These are phyloP conservation scores for Trogon surrucura DNA, from an alignment of 2,113 vertebrate species.

Conservation along the genomic window DNA sequence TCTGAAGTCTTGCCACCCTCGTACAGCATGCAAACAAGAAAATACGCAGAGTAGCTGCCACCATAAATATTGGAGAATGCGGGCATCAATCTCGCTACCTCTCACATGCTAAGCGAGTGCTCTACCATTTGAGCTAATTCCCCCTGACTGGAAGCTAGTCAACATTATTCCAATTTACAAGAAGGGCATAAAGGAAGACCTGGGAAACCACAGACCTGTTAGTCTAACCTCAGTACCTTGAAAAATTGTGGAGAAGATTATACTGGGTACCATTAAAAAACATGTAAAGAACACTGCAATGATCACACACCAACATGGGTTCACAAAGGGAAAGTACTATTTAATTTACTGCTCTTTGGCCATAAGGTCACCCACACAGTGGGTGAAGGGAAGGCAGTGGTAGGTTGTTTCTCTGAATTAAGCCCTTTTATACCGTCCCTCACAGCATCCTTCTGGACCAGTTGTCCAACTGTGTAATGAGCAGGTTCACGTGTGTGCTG, in stretches of 20 bases:
- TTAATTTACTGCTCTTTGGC: background rate
- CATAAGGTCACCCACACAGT: background rate
- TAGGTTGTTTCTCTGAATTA: background rate
- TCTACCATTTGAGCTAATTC: slow-evolving; percentile 72
- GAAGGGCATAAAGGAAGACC: too few species aligned
- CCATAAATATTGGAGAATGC: background rate
- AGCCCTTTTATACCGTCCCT: background rate
- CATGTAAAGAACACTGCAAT: too few species aligned
- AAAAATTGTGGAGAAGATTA: background rate
- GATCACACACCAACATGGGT: background rate
- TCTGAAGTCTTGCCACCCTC: too few species aligned
- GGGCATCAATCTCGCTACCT: slow-evolving; percentile 69
- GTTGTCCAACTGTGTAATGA: background rate
- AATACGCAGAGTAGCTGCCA: too few species aligned
- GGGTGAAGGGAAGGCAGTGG: background rate
- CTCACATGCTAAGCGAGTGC: slow-evolving; percentile 68
- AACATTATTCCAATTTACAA: background rate
- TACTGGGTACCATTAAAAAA: background rate
- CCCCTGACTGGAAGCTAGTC: background rate
- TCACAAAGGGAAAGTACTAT: background rate
- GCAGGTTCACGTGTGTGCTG: background rate
- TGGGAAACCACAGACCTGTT: background rate
- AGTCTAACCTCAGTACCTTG: background rate
- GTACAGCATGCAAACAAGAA: too few species aligned
- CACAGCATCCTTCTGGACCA: background rate